phyloP scores from a whole-genome alignment of 1,140 invertebrate genomes.

The Sinella curviseta region DNA sequence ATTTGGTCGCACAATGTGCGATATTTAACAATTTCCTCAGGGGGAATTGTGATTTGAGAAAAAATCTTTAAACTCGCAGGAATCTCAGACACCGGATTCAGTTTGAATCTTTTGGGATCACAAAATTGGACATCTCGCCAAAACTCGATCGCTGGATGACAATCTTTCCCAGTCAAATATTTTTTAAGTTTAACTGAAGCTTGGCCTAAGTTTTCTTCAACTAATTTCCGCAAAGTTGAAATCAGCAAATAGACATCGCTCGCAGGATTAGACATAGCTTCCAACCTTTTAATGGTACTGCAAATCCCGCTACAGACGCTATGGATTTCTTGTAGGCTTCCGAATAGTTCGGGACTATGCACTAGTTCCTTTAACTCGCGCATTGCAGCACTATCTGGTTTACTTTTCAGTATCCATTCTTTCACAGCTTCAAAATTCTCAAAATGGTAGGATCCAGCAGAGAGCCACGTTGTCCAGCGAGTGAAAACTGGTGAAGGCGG shows the following conservation, averaged over 20 bases:
- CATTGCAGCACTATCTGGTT: not conserved
- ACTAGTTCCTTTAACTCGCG: not conserved
- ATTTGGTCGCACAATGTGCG: not conserved
- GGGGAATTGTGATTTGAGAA: not conserved
- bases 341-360: not conserved
- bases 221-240: not conserved
- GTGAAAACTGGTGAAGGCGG: not conserved
- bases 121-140: not conserved
- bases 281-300: not conserved
- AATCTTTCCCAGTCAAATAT: not conserved
- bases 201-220: not conserved
- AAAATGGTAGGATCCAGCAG: not conserved
- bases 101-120: not conserved
- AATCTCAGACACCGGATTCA: not conserved
- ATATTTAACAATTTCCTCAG: not conserved
- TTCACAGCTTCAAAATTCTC: not conserved
- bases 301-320: not conserved
- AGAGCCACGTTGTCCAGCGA: not conserved
- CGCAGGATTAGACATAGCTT: not conserved
- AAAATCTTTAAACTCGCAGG: not conserved
- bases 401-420: not conserved
- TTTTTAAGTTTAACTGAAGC: not conserved
- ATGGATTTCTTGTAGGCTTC: not conserved
- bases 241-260: not conserved
- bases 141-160: not conserved